Percentiles rank a stretch among this genome's conserved stretches.
phyloP scores from a whole-genome alignment of 2,888 invertebrate genomes.

The Elgonia sp. region DNA sequence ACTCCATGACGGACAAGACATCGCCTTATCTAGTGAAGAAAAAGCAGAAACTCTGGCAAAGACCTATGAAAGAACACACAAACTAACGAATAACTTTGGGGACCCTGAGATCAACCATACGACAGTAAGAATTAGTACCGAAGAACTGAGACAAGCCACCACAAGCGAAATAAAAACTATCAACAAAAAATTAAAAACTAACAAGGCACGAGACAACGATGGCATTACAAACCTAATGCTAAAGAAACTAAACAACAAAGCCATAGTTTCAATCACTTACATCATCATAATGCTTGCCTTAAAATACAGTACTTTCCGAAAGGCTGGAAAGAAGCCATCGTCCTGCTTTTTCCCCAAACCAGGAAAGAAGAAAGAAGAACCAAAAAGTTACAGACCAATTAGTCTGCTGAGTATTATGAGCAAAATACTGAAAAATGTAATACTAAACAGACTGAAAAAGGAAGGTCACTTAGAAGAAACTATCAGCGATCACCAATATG shows the following conservation, averaged over 20 bases:
- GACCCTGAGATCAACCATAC: too few species aligned
- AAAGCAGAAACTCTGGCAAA: too few species aligned
- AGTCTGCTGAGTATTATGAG: neutral
- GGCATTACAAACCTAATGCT: neutral
- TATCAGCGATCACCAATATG: neutral
- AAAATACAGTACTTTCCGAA: neutral
- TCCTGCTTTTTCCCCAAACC: neutral
- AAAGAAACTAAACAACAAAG: neutral
- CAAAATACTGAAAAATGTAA: neutral
- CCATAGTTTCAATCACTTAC: neutral
- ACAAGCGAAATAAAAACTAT: too few species aligned
- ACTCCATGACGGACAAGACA: too few species aligned
- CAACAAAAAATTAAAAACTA: too few species aligned
- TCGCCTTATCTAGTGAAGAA: too few species aligned
- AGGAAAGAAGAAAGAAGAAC: neutral
- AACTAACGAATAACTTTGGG: too few species aligned
- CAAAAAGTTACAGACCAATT: slow-evolving; percentile 2
- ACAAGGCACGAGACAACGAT: neutral
- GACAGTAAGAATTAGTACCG: too few species aligned
- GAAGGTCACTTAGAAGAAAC: neutral
- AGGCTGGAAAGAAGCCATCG: neutral
- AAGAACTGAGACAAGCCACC: too few species aligned
- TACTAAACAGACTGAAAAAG: neutral
- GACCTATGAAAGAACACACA: too few species aligned
- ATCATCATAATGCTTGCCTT: neutral